Evolutionary conservation across 2,113 vertebrate species (phyloP).

Genomic region (Muntiacus reevesi): DNA sequence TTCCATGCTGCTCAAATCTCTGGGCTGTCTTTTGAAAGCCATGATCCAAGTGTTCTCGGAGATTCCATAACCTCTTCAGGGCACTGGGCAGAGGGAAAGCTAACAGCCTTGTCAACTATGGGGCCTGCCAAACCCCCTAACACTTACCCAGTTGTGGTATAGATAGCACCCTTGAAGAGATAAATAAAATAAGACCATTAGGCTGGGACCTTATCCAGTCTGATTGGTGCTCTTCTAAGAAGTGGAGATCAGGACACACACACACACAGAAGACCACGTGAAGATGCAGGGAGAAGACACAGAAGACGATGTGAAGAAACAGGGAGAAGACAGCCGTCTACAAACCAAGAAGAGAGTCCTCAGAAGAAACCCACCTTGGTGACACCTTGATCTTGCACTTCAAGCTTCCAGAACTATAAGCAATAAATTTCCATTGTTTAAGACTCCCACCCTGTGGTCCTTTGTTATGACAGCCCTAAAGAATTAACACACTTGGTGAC

Average conservation of each 20-base stretch:
- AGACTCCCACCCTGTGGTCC: neutral
- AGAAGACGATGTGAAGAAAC: neutral
- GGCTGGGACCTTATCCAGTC: neutral
- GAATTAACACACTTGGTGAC: neutral
- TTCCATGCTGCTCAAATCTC: neutral
- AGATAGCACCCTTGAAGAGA: neutral
- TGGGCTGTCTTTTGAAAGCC: neutral
- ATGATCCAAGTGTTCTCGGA: neutral
- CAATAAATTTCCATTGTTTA: neutral
- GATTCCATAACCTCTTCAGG: neutral
- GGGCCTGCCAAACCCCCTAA: neutral
- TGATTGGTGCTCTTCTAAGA: neutral
- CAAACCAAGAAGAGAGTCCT: neutral
- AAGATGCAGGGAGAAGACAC: neutral
- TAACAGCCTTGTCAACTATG: neutral
- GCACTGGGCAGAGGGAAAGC: neutral
- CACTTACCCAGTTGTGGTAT: neutral
- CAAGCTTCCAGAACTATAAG: neutral
- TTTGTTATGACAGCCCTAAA: neutral
- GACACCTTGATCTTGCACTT: neutral
- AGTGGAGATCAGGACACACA: neutral
- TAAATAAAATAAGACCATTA: neutral
- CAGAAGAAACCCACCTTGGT: neutral
- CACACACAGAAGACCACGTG: neutral
- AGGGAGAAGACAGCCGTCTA: neutral